phyloP scores from a whole-genome alignment of 2,888 invertebrate species.

The Eristalis pertinax region DNA sequence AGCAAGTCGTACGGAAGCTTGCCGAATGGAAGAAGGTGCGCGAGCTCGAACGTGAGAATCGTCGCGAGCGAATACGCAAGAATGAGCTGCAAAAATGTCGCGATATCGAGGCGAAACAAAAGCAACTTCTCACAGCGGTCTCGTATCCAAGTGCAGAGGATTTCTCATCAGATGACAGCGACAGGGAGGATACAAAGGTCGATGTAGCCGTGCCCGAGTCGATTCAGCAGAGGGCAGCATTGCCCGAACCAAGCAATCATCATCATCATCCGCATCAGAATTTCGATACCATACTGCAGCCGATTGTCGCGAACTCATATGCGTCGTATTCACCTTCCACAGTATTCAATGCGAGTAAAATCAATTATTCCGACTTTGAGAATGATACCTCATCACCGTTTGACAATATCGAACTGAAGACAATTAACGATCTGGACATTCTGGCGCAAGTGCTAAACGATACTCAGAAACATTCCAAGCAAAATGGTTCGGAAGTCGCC shows the following conservation, averaged over 20 bases:
- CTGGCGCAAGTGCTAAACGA: slow-evolving; percentile 89
- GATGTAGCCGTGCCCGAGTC: slow-evolving; percentile 38
- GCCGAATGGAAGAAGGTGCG: slow-evolving; percentile 87
- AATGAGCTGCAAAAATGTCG: slow-evolving; percentile 84
- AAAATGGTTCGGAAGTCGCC: slow-evolving; percentile 22
- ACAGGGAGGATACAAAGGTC: slow-evolving; percentile 66
- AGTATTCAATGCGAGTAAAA: slow-evolving; percentile 74
- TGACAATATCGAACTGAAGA: slow-evolving; percentile 95
- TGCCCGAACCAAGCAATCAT: slow-evolving; percentile 52
- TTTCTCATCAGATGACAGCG: slow-evolving; percentile 82
- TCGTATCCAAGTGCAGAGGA: slow-evolving; percentile 85
- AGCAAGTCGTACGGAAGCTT: slow-evolving; percentile 87
- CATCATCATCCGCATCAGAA: slow-evolving; percentile 74
- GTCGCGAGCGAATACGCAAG: slow-evolving; percentile 84
- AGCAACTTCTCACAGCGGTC: slow-evolving; percentile 84
- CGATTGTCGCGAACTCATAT: slow-evolving; percentile 77
- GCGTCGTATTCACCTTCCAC: slow-evolving; percentile 44
- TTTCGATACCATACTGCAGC: slow-evolving; percentile 80
- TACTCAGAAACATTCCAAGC: slow-evolving; percentile 74
- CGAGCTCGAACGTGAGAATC: slow-evolving; percentile 84
- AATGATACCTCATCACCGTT: slow-evolving; percentile 95
- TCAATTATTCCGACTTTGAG: slow-evolving; percentile 91
- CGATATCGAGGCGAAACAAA: slow-evolving; percentile 83
- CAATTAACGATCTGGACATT: slow-evolving; percentile 95
- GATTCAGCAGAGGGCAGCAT: slow-evolving; percentile 15